phyloP scores from a whole-genome alignment of 35 echinoderm and acorn worm genomes.

The Stichopus chloronotus region DNA sequence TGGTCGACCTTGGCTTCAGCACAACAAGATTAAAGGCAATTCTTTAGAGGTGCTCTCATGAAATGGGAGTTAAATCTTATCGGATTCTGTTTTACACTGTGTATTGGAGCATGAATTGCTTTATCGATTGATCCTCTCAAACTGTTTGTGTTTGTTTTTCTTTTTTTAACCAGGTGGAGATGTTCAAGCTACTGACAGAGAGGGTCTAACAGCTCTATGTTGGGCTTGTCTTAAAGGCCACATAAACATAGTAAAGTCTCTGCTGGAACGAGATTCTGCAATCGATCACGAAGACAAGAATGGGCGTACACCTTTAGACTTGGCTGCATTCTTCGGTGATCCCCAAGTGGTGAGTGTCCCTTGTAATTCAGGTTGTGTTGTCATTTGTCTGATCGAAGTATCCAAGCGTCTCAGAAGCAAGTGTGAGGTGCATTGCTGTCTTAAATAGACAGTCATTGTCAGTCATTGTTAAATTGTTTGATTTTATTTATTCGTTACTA shows the following conservation, averaged over 20 bases:
- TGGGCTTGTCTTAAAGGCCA: constrained; percentile 97
- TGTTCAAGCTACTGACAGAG: constrained; percentile 79
- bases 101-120: not conserved
- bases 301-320: constrained; percentile 86
- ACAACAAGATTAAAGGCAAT: not conserved
- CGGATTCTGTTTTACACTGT: too few species aligned
- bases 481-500: too few species aligned
- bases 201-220: constrained; percentile 92
- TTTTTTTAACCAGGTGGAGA: constrained; percentile 78
- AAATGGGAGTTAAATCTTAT: not conserved
- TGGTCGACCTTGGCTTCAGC: too few species aligned
- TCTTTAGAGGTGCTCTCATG: not conserved
- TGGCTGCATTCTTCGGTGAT: constrained; percentile 98
- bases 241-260: constrained; percentile 92
- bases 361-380: not conserved
- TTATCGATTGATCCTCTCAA: not conserved
- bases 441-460: too few species aligned
- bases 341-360: constrained; percentile 87
- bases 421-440: too few species aligned
- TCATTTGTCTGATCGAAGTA: not conserved
- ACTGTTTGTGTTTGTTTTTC: not conserved
- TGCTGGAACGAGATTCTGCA: constrained; percentile 80
- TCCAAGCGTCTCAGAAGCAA: too few species aligned
- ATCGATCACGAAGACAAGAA: constrained; percentile 91
- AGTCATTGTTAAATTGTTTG: too few species aligned